phyloP scores from a whole-genome alignment of 2,797 vertebrate species.

The Ptychobarbus kaznakovi region DNA sequence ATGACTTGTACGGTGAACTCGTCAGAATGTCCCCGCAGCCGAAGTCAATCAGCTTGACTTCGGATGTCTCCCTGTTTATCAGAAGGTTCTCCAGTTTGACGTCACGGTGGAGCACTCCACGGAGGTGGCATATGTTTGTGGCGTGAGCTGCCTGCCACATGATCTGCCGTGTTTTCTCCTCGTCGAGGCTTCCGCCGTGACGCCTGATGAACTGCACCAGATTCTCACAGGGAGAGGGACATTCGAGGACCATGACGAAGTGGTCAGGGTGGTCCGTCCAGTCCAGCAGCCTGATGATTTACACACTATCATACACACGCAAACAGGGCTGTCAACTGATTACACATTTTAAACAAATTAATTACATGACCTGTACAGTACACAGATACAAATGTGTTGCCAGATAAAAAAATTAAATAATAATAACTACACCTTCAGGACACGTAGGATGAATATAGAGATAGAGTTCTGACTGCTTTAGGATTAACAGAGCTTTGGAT shows the following conservation, averaged over 20 bases:
- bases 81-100: not conserved
- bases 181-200: not conserved
- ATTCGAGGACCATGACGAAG: not conserved
- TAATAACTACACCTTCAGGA: no score
- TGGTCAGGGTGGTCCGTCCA: not conserved
- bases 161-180: not conserved
- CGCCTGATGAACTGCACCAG: not conserved
- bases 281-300: not conserved
- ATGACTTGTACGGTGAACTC: not conserved
- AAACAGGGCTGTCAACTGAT: no score
- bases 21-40: constrained; percentile 12
- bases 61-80: not conserved
- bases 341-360: no score
- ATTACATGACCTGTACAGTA: no score
- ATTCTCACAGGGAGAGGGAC: not conserved
- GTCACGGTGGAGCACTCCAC: constrained; percentile 18
- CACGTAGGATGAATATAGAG: no score
- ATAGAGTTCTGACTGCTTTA: no score
- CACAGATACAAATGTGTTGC: no score
- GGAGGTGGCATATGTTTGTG: not conserved
- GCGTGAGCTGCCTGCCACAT: not conserved
- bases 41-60: constrained; percentile 41
- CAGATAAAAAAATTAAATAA: no score
- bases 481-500: no score
- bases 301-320: no score